Percentiles rank a stretch among this genome's conserved stretches.
Evolutionary conservation across 2,797 vertebrate species (phyloP).

Genomic region (Lindbergichthys nudifrons): DNA sequence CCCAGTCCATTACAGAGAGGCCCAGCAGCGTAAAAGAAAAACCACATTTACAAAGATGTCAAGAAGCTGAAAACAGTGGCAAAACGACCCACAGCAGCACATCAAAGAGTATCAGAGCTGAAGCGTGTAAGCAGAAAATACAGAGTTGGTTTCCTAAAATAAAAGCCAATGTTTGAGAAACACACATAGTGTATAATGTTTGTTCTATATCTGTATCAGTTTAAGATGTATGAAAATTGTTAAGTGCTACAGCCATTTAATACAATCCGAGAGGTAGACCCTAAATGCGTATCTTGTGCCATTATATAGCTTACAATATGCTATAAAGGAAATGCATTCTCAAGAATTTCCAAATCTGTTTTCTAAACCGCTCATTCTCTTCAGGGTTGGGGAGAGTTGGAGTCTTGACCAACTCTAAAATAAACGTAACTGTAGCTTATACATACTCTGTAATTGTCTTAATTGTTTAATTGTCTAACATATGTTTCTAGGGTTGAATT

Average conservation of each 20-base stretch:
- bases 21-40: slow-evolving; percentile 7
- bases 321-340: background rate
- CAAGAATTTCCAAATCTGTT: background rate
- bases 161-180: slow-evolving; percentile 1
- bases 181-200: background rate
- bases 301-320: background rate
- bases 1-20: slow-evolving; percentile 27
- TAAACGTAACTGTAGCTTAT: background rate
- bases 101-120: slow-evolving; percentile 7
- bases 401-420: background rate
- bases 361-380: background rate
- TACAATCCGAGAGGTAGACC: background rate
- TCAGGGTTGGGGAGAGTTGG: background rate
- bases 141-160: slow-evolving; percentile 16
- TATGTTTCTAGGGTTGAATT: background rate
- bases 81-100: slow-evolving; percentile 15
- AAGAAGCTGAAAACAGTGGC: background rate
- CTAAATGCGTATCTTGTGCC: background rate
- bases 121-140: slow-evolving; percentile 5
- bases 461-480: background rate
- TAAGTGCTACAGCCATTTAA: background rate
- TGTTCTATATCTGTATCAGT: slow-evolving; percentile 9
- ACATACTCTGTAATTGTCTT: background rate
- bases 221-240: background rate
- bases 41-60: slow-evolving; percentile 16